phyloP scores from a whole-genome alignment of 2,888 invertebrate genomes.

The Ectemnius continuus region DNA sequence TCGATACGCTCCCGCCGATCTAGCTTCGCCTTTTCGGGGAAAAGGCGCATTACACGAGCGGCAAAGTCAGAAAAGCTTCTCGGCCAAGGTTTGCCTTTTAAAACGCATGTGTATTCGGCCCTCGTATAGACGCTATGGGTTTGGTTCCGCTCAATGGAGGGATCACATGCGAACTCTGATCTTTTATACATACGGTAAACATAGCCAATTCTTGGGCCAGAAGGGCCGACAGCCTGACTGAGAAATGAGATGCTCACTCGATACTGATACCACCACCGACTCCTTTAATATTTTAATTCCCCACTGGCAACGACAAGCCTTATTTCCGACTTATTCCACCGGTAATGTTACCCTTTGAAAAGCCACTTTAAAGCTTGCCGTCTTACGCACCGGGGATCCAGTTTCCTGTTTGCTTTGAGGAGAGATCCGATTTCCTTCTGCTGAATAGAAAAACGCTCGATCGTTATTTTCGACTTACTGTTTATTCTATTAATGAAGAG shows the following conservation, averaged over 20 bases:
- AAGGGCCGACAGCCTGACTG: neutral
- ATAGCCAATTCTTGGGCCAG: neutral
- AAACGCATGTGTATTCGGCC: neutral
- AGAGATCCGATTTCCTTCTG: too few species aligned
- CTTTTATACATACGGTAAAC: conserved; percentile 6
- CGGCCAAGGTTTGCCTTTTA: neutral
- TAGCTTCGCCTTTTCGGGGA: conserved; percentile 15
- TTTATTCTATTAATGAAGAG: too few species aligned
- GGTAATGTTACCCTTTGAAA: too few species aligned
- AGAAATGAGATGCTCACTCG: neutral
- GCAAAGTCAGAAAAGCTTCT: neutral
- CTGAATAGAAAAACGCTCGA: too few species aligned
- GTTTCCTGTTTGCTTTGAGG: too few species aligned
- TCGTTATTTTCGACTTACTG: too few species aligned
- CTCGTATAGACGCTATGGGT: too few species aligned
- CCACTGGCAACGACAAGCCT: neutral
- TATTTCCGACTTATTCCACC: too few species aligned
- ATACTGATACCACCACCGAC: neutral
- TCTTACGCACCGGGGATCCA: too few species aligned
- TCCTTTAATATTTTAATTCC: neutral
- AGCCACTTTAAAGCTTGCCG: too few species aligned
- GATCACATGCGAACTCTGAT: conserved; percentile 5
- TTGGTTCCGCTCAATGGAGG: neutral
- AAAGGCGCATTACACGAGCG: conserved; percentile 9
- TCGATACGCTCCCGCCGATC: conserved; percentile 52